These are phyloP conservation scores for Euproctis similis DNA, from an alignment of 2,888 invertebrate genomes.

Conservation along the genomic window DNA sequence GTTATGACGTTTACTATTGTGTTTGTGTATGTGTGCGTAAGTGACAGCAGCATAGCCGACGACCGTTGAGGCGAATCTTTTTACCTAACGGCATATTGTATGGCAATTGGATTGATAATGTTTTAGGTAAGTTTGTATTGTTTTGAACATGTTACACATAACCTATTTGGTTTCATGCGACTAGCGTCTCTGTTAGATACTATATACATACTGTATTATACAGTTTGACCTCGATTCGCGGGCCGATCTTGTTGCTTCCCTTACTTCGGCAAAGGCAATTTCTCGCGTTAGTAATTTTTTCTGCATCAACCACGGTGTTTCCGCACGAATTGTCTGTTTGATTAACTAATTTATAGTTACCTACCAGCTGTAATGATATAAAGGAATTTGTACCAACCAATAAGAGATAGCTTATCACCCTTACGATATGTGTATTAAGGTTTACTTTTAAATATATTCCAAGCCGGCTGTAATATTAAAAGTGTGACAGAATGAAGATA, in stretches of 20 bases:
- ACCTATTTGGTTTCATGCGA: constrained; percentile 50
- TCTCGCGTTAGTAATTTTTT: constrained; percentile 43
- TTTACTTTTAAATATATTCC: constrained; percentile 12
- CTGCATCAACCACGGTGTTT: constrained; percentile 29
- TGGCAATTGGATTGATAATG: constrained; percentile 43
- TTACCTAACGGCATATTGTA: constrained; percentile 68
- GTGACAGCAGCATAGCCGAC: constrained; percentile 67
- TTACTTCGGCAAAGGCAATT: constrained; percentile 50
- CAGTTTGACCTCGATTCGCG: constrained; percentile 56
- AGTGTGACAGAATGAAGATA: no score
- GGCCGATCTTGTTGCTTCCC: constrained; percentile 34
- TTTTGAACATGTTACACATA: constrained; percentile 44
- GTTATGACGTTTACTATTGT: constrained; percentile 69
- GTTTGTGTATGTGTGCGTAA: constrained; percentile 59
- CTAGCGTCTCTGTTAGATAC: constrained; percentile 22
- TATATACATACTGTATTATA: constrained; percentile 29
- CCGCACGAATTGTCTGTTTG: constrained; percentile 38
- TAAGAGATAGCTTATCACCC: constrained; percentile 30
- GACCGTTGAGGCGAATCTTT: constrained; percentile 68
- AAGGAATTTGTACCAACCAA: no score
- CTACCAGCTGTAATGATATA: no score
- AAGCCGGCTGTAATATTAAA: constrained; percentile 14
- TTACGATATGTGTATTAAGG: constrained; percentile 18
- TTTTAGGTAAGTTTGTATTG: constrained; percentile 58
- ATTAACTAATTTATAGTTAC: no score